Percentiles rank a stretch among this genome's conserved stretches.
Conservation (phyloP, 30 jellyfish, hydroid and myxozoan species). For the Catostylus mosaicus region DNA sequence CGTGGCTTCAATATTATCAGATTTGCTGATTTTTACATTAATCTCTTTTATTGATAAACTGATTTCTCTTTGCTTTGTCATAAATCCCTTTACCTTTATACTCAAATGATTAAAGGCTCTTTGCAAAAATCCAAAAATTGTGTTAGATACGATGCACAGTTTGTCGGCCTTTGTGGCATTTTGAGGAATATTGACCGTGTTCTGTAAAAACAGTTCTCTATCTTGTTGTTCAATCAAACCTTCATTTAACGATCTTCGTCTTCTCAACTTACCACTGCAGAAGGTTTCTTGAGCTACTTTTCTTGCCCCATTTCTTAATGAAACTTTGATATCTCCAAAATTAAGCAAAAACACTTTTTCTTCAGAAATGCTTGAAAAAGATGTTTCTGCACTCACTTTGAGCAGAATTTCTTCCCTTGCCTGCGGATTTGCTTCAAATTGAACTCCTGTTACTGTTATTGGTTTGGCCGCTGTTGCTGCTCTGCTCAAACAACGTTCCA, state of each 20-base stretch:
- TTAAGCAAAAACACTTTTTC: conserved; percentile 25
- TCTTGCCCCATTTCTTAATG: conserved; percentile 41
- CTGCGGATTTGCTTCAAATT: conserved; percentile 36
- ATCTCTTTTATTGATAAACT: conserved; percentile 2
- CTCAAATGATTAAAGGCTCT: background rate
- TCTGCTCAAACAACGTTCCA: conserved; percentile 49
- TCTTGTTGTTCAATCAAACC: background rate
- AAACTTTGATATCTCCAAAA: conserved; percentile 40
- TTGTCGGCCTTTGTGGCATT: conserved; percentile 45
- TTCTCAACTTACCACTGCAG: conserved; percentile 26
- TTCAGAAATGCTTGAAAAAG: background rate
- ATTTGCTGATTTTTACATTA: background rate
- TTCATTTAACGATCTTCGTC: conserved; percentile 42
- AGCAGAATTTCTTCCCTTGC: conserved; percentile 22
- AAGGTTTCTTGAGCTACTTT: conserved; percentile 32
- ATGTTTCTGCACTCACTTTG: conserved; percentile 3
- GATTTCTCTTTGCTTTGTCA: background rate
- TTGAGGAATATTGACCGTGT: background rate
- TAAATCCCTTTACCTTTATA: background rate
- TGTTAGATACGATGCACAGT: conserved; percentile 48
- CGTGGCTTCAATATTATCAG: background rate
- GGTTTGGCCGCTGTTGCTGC: background rate
- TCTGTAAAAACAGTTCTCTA: conserved; percentile 15
- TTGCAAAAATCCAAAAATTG: conserved; percentile 16
- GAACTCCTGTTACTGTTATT: conserved; percentile 3